Evolutionary conservation across 2,113 vertebrate species (phyloP), one percentile per base, ranked within the genome.

Genomic region (Phyllopteryx taeniolatus): DNA sequence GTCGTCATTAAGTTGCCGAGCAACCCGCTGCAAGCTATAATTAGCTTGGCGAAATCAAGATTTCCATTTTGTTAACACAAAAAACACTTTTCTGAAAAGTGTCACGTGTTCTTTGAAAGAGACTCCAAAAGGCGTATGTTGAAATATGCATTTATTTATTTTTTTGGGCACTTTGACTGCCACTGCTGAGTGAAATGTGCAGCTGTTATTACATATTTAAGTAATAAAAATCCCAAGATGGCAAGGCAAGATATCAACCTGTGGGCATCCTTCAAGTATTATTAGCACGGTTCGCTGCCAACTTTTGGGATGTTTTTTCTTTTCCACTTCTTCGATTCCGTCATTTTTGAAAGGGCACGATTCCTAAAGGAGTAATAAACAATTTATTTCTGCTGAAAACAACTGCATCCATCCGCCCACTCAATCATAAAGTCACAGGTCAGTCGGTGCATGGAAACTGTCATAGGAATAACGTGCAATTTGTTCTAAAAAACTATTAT

Each of bases 31-130:
- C 84, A 90, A 88, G 90, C 88, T 89, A 89, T 90, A 89, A 90
- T 91, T 91, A 90, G 87, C 78, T 81, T 72, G 79, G 86, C 76
- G 31, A 88, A 91, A 87, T 89, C 89, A 91, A 89, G 85, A 88
- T 87, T 91, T 86, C 83, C 85, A 87, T 89, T 87, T 90, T 90
- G 91, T 92, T 90, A 91, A 92, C 88, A 86, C 87, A 90, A 88
- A 90, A 87, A 83, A 88, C 87, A 87, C 86, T 88, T 85, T 83
- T 87, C 74, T 89, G 86, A 83, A 89, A 88, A 85, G 87, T 85
- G 87, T 89, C 90, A 90, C 86, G 81, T 87, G 85, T 79, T 86
- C 82, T 69, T 71, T 86, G 71, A 87, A 89, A 87, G 86, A 79
- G 67, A 81, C 81, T 87, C 83, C 62, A 76, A 87, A 85, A 85